Evolutionary conservation across 2,797 vertebrate species (phyloP).

Genomic region (Lemur catta): DNA sequence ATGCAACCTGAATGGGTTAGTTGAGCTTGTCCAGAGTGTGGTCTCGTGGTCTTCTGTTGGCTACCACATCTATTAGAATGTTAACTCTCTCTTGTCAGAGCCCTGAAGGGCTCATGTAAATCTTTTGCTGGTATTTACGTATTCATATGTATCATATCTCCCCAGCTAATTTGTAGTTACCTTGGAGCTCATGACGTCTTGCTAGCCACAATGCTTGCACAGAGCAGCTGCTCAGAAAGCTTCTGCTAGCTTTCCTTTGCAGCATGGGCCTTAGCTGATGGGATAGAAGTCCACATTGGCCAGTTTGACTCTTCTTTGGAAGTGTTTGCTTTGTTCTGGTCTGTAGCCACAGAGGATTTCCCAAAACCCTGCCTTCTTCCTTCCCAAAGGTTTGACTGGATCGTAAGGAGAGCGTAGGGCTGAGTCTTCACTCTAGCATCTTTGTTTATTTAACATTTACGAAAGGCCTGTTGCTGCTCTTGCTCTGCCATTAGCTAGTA

Average conservation of each 20-base stretch:
- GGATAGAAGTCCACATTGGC: accelerated
- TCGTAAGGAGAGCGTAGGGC: accelerated
- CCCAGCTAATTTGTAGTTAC: accelerated
- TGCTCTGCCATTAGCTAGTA: accelerated
- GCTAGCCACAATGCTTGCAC: accelerated
- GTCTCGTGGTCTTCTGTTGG: accelerated
- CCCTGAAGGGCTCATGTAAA: accelerated
- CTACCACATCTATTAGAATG: neutral
- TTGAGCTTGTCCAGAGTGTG: accelerated
- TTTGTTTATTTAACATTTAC: neutral
- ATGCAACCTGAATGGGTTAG: accelerated
- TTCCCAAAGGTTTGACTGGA: neutral
- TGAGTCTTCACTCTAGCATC: neutral
- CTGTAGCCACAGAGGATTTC: neutral
- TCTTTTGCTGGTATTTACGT: accelerated
- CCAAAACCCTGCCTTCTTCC: neutral
- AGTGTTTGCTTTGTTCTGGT: neutral
- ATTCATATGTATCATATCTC: accelerated
- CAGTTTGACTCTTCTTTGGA: too few relatives aligned
- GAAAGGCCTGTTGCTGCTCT: neutral
- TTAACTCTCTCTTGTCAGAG: accelerated
- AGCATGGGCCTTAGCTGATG: neutral
- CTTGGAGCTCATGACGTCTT: neutral
- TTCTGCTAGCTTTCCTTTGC: neutral
- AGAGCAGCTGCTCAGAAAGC: neutral